phyloP scores from a whole-genome alignment of 2,797 vertebrate species.

The Urophycis tenuis region DNA sequence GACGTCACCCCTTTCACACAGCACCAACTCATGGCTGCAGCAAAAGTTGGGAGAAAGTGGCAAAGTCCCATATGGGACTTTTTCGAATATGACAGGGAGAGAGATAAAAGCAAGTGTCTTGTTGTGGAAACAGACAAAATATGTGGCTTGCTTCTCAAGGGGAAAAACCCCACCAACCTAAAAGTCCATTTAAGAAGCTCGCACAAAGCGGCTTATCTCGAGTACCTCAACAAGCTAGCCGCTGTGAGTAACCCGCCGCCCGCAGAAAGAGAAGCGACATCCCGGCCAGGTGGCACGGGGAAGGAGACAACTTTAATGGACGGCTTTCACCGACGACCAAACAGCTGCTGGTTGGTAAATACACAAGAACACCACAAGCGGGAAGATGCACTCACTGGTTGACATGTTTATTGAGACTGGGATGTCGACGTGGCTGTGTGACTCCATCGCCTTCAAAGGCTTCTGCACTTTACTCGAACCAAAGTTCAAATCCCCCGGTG shows the following conservation, averaged over 20 bases:
- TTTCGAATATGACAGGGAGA: not conserved
- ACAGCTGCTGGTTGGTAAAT: not conserved
- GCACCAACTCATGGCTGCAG: not conserved
- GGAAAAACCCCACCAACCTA: not conserved
- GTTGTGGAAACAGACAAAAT: constrained; percentile 5
- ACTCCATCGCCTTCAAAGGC: constrained; percentile 13
- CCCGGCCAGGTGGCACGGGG: not conserved
- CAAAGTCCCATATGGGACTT: constrained; percentile 5
- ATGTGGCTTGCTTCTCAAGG: constrained; percentile 7
- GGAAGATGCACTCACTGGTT: constrained; percentile 15
- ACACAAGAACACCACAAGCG: constrained; percentile 12
- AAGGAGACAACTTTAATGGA: not conserved
- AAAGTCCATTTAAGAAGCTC: constrained; percentile 7
- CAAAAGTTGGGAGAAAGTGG: not conserved
- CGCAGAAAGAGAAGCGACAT: not conserved
- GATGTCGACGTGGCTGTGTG: constrained; percentile 14
- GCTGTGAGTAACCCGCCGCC: too few species aligned
- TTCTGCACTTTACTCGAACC: constrained; percentile 14
- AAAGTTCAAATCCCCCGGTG: constrained; percentile 11
- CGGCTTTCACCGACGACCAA: not conserved
- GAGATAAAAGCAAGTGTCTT: constrained; percentile 1
- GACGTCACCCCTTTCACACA: too few species aligned
- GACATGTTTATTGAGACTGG: constrained; percentile 22
- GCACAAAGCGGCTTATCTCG: not conserved
- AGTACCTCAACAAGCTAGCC: not conserved